These are phyloP conservation scores for Horisme vitalbata DNA, from an alignment of 2,888 invertebrate genomes.

Conservation along the genomic window DNA sequence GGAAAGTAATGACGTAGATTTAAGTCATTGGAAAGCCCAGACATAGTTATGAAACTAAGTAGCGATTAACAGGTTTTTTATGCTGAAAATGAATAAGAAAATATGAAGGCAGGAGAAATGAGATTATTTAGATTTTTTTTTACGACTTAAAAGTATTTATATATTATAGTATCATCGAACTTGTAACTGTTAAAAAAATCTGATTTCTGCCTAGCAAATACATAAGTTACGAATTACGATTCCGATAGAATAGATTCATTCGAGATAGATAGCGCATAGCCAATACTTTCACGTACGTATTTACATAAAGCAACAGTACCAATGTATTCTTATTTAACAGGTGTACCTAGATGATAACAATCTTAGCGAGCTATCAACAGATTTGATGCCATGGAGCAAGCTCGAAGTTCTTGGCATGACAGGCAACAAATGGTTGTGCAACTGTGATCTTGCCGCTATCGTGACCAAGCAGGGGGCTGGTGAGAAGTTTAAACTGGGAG, in stretches of 20 bases:
- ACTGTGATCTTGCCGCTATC: slow-evolving; percentile 79
- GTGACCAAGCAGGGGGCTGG: slow-evolving; percentile 67
- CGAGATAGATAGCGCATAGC: no score
- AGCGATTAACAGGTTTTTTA: not conserved
- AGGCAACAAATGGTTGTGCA: slow-evolving; percentile 86
- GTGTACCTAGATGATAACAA: slow-evolving; percentile 85
- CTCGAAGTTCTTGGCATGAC: slow-evolving; percentile 81
- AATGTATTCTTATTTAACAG: slow-evolving; percentile 51
- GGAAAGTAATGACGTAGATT: slow-evolving; percentile 8
- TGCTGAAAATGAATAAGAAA: not conserved
- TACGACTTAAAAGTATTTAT: no score
- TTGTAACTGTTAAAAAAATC: no score
- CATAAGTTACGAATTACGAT: no score
- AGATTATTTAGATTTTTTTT: no score
- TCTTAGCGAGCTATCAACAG: slow-evolving; percentile 77
- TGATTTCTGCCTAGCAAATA: no score
- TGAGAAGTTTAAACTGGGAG: slow-evolving; percentile 60
- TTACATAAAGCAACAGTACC: not conserved
- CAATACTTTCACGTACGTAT: not conserved
- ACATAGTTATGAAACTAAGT: slow-evolving; percentile 10
- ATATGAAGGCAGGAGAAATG: no score
- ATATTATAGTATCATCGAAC: no score
- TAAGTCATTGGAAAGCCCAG: slow-evolving; percentile 9
- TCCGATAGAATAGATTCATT: no score
- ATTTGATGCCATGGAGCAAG: slow-evolving; percentile 80